Conservation (phyloP, 2,113 vertebrate species). For the Fregetta grallaria region DNA sequence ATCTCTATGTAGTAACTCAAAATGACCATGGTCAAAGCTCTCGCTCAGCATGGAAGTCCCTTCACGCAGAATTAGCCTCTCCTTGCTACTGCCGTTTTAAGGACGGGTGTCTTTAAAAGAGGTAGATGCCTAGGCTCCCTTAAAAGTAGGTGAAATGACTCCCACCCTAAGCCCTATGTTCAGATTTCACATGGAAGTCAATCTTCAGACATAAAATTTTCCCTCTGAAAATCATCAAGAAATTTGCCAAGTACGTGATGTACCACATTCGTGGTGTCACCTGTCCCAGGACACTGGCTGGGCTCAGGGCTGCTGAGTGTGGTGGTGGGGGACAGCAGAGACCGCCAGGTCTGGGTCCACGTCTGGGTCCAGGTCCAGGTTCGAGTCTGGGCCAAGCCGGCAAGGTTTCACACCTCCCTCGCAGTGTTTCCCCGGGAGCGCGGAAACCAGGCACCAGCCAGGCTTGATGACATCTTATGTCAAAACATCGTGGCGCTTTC, state of each 20-base stretch:
- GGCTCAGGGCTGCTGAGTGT: neutral
- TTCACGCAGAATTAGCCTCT: neutral
- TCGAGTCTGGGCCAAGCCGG: neutral
- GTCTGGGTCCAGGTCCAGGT: neutral
- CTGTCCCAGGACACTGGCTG: neutral
- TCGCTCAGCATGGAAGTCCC: neutral
- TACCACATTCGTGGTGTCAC: neutral
- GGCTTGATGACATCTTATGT: neutral
- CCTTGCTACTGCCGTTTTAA: neutral
- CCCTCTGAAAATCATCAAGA: neutral
- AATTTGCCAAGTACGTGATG: rapidly evolving
- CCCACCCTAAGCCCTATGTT: neutral
- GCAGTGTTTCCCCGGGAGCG: rapidly evolving
- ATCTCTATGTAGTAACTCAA: neutral
- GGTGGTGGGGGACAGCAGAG: neutral
- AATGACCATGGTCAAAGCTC: neutral
- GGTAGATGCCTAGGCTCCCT: neutral
- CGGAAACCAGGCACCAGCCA: neutral
- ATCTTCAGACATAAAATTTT: neutral
- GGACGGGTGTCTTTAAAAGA: neutral
- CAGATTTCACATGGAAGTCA: neutral
- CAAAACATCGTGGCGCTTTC: neutral
- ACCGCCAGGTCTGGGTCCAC: neutral
- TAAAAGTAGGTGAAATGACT: neutral
- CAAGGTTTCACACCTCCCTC: neutral